Base-by-base conservation (phyloP, 2,797 vertebrate species). In the Epinephelus coioides region DNA sequence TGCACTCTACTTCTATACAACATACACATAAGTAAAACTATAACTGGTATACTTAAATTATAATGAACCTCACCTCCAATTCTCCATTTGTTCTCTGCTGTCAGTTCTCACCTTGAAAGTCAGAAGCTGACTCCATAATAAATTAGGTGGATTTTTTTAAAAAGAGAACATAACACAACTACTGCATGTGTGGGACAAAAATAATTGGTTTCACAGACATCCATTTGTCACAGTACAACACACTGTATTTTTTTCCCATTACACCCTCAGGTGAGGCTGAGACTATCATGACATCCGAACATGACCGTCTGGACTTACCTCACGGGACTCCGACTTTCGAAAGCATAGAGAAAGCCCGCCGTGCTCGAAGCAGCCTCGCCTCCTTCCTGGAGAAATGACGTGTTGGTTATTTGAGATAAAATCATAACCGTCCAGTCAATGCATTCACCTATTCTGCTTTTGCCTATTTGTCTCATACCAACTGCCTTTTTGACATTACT, bases 331-430 rank as follows among this genome's bases (percentile, higher is more conserved):
- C 97, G 3, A 97, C 95, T 17, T 97, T 95, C 17, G 96, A 98
- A 69, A 94, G 91, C 85, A 92, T 98, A 76, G 97, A 99, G 91
- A 97, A 97, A 89, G 93, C 93, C 27, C 95, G 97, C n/a, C 91
- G 92, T 62, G 95, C 95, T 59, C 94, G 93, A 84, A 96, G 84
- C 83, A 93, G 87, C 78, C 93, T 97, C 77, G 21, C 83, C 3
- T 90, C 92, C 66, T 92, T 96, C 56, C 67, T 86, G 70, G 96
- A 97, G 79, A 97, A 97, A 89, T 97, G 92, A 95, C 1, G 0
- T 2, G 19, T 43, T 9, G 44, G 27, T 65, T 40, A 4, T 46
- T 21, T 62, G 23, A 51, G 46, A 66, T 6, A 18, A 1, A 66
- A 68, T 60, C 34, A 1, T 5, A 59, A 40, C 54, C n/a, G 61